A percentile compares a stretch with the other conserved stretches of the same genome.
phyloP scores from a whole-genome alignment of 1,140 invertebrate genomes.

The Microplitis demolitor region DNA sequence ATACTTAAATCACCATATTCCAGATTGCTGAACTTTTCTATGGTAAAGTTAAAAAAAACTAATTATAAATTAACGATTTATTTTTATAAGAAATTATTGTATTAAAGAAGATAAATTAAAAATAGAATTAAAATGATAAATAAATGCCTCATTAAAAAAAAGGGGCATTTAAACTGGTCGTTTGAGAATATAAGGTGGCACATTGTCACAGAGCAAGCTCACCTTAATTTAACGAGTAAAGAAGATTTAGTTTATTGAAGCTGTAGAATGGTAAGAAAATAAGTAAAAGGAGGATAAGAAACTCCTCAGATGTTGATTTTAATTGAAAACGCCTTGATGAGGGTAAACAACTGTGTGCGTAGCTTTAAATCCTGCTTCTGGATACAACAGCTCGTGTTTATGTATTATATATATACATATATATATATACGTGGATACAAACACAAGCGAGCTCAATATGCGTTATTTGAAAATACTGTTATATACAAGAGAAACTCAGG shows the following conservation, averaged over 20 bases:
- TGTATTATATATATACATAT: background rate
- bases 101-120: no score
- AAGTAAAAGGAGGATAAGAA: conserved; percentile 6
- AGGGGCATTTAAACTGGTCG: background rate
- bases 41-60: no score
- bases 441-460: background rate
- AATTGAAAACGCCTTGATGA: conserved; percentile 54
- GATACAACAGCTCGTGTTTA: background rate
- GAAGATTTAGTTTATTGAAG: background rate
- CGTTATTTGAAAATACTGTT: background rate
- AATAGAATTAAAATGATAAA: background rate
- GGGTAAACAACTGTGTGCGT: conserved; percentile 28
- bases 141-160: no score
- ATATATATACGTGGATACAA: background rate
- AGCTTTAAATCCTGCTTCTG: background rate
- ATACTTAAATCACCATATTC: no score
- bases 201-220: no score
- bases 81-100: no score
- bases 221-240: background rate
- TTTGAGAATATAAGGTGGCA: no score
- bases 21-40: no score
- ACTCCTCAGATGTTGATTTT: conserved; percentile 47
- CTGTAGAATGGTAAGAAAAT: background rate
- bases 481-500: conserved; percentile 16
- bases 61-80: no score